Base-by-base conservation (phyloP, 2,888 invertebrate species). In the Phytoseiulus persimilis region DNA sequence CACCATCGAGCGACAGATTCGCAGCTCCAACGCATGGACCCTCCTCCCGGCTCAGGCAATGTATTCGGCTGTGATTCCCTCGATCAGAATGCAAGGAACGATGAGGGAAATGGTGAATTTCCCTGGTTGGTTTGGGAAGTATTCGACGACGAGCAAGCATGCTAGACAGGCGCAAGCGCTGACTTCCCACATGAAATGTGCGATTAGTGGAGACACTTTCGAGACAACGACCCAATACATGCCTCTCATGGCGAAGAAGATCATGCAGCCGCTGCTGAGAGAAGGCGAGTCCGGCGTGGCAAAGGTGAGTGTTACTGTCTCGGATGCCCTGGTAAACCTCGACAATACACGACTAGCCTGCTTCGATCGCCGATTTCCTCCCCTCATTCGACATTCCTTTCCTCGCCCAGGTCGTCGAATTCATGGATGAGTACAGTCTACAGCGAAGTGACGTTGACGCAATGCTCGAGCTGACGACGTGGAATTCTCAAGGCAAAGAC, bases 91-190 rank as follows among this genome's bases (percentile, higher is more conserved):
- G 95, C 94, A 95, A 39, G 99, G 99, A 1, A 94, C 95, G 92
- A 93, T 98, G 90, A 93, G 94, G 0, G 95, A 95, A 0, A 95
- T 95, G 94, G 95, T 98, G 32, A 95, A 95, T 92, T 99, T 99
- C 93, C 99, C 99, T 0, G 94, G 94, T 83, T 99, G 99, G 98
- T 95, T 99, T 90, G 99, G 99, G 0, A 97, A 97, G 93, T 97
- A 98, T 93, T 98, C 99, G 0, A 95, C 95, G 91, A 93, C 94
- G 31, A 95, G 93, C 91, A 99, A 98, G 93, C 95, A 96, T 92
- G 95, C 95, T 89, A 87, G 87, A 33, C 87, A 87, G 31, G 32
- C 87, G 14, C 87, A 87, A 45, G 87, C 87, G 0, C 31, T 87
- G n/a, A 33, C 28, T 31, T 6, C 33, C 11, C 87, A 87, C 33